These are phyloP conservation scores for Brotula barbata DNA, from an alignment of 2,797 vertebrate species.

Conservation along the genomic window DNA sequence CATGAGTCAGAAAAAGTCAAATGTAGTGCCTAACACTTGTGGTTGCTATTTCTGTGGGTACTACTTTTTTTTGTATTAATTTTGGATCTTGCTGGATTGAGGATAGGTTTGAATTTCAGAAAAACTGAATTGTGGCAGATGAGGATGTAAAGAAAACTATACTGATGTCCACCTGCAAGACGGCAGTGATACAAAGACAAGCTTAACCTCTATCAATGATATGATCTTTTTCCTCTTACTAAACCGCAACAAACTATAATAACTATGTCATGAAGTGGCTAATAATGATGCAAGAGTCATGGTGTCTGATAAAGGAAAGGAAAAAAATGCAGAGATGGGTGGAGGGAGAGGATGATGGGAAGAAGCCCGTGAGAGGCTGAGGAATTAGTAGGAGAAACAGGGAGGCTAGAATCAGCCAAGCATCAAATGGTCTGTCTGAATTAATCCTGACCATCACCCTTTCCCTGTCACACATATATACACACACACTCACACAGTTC, in stretches of 20 bases:
- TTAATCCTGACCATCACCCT: slow-evolving; percentile 67
- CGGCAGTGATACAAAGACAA: background rate
- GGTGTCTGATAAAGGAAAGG: slow-evolving; percentile 21
- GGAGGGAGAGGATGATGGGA: slow-evolving; percentile 4
- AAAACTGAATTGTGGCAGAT: background rate
- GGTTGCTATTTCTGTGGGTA: too few species aligned
- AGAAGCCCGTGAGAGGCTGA: slow-evolving; percentile 26
- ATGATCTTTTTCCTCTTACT: background rate
- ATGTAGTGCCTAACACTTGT: background rate
- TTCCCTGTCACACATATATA: slow-evolving; percentile 40
- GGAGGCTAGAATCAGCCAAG: slow-evolving; percentile 58
- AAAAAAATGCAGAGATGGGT: slow-evolving; percentile 14
- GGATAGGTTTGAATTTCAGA: too few species aligned
- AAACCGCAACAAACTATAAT: slow-evolving; percentile 6
- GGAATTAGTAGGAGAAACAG: slow-evolving; percentile 51
- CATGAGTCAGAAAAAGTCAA: slow-evolving; percentile 17
- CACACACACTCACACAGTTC: slow-evolving; percentile 37
- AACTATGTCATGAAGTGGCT: slow-evolving; percentile 28
- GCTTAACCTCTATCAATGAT: background rate
- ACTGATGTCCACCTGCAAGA: background rate
- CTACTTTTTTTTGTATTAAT: too few species aligned
- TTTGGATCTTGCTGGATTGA: too few species aligned
- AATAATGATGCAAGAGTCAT: slow-evolving; percentile 24
- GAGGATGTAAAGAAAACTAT: slow-evolving; percentile 4
- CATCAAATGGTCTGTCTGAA: slow-evolving; percentile 74